A percentile compares a stretch with the other conserved stretches of the same genome.
Conservation (phyloP, 2,113 vertebrate species). For the Chamaetylas fuelleborni region DNA sequence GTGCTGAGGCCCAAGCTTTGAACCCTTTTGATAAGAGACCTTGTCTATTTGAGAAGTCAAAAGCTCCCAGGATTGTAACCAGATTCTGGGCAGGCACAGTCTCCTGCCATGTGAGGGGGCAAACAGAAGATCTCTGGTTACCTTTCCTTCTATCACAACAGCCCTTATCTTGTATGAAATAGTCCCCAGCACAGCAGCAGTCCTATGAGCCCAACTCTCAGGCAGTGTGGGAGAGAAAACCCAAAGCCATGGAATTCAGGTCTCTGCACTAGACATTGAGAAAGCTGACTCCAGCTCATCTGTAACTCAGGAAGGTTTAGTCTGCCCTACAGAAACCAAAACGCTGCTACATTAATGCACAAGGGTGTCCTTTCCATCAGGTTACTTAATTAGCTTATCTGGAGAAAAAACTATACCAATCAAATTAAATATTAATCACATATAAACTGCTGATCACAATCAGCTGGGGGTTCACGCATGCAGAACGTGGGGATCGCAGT, state of each 20-base stretch:
- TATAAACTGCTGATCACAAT: constrained; percentile 76
- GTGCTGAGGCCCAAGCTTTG: constrained; percentile 12
- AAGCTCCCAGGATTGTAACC: not conserved
- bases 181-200: not conserved
- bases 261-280: not conserved
- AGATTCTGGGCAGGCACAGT: not conserved
- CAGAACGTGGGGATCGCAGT: constrained; percentile 39
- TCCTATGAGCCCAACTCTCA: not conserved
- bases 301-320: constrained; percentile 24
- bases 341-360: constrained; percentile 45
- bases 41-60: not conserved
- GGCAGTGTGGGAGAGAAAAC: not conserved
- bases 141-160: not conserved
- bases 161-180: not conserved
- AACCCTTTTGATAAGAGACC: constrained; percentile 8
- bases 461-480: constrained; percentile 54
- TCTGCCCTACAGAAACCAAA: constrained; percentile 49
- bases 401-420: constrained; percentile 73
- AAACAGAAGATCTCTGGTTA: not conserved
- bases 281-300: not conserved
- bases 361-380: constrained; percentile 54
- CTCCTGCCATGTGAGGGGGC: not conserved
- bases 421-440: constrained; percentile 80
- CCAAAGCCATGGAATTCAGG: not conserved
- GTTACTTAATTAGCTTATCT: constrained; percentile 75